phyloP scores from a whole-genome alignment of 2,797 vertebrate species.

The Muraenolepis orangiensis region DNA sequence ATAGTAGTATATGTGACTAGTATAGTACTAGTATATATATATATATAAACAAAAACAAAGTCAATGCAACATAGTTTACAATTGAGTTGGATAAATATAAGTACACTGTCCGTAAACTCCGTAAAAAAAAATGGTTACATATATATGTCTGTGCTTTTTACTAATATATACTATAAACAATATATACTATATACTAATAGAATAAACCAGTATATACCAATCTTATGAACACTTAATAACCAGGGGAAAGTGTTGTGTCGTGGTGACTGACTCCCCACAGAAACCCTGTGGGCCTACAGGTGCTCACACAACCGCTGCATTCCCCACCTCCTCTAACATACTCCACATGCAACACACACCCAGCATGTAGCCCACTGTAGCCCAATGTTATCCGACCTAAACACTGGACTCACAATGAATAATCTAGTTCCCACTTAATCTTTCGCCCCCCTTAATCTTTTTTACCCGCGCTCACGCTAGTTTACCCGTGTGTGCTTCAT shows the following conservation, averaged over 20 bases:
- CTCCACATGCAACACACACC: background rate
- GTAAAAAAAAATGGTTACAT: no score
- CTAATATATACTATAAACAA: no score
- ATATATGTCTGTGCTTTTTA: no score
- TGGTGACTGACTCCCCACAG: conserved; percentile 5
- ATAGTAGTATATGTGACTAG: no score
- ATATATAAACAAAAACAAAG: no score
- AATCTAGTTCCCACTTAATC: background rate
- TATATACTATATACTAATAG: no score
- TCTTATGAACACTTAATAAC: conserved; percentile 32
- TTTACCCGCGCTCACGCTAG: background rate
- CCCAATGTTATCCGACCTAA: background rate
- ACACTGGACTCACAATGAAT: background rate
- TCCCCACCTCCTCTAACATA: background rate
- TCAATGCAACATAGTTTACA: no score
- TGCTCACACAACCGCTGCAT: background rate
- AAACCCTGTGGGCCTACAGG: background rate
- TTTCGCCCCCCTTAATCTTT: background rate
- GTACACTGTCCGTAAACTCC: no score
- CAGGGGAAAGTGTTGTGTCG: conserved; percentile 6
- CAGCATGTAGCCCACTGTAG: no score
- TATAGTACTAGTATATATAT: no score
- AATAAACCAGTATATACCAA: no score
- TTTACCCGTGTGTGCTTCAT: background rate
- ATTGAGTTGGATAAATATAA: no score